Base-by-base conservation (phyloP, 1,140 invertebrate genomes). In the Cotesia typhae region DNA sequence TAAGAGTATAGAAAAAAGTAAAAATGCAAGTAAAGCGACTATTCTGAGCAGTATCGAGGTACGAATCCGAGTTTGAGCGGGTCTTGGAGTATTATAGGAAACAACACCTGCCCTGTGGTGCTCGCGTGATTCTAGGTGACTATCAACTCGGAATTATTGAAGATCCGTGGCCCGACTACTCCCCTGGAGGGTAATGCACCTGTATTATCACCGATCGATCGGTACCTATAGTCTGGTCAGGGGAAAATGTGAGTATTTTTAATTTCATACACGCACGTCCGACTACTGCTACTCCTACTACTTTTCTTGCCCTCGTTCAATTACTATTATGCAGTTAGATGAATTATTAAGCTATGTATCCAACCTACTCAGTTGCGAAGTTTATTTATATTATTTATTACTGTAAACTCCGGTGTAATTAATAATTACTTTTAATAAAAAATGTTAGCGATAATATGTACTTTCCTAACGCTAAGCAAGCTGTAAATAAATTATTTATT, bases 91-190 rank as follows among this genome's bases (percentile, higher is more conserved):
- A 77, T 75, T 74, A 71, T 36, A 76, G 74, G 73, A 74, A 71
- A 68, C 69, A 78, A 75, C 76, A 78, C 76, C 76, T 78, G 78
- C 74, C 71, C 74, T 28, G 72, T 76, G 74, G 77, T 76, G 77
- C 70, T 80, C 72, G 79, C 79, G 78, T 80, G 79, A 79, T 78
- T 75, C 76, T 75, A 78, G 72, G 69, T 71, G 51, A 74, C 79
- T 81, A 81, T 81, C 78, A 79, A 77, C 76, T 76, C 74, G 73
- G 78, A 81, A 79, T 81, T 79, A 81, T 81, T 81, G 79, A 81
- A 77, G 78, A 81, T 80, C 70, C 70, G 75, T 75, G 75, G 75
- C 71, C 71, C 73, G 67, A 71, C 75, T 74, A 74, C 74, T 60
- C 60, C 67, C 73, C 70, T 73, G 53, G 75, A 77, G 77, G 74